Evolutionary conservation across 2,113 vertebrate genomes (phyloP).

Genomic region (Corythaixoides concolor): DNA sequence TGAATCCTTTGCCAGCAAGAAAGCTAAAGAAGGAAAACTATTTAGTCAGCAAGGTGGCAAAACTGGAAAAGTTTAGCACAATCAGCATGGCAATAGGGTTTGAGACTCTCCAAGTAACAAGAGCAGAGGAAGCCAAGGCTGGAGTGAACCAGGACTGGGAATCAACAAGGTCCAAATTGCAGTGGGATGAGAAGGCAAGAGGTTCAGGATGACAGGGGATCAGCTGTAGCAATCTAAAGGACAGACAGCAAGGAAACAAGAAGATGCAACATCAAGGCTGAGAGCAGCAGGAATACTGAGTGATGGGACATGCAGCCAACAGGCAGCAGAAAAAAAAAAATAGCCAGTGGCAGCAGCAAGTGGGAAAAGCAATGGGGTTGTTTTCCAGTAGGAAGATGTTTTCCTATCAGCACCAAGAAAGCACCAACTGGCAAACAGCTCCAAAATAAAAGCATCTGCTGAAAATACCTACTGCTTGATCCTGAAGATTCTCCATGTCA

Average conservation of each 20-base stretch:
- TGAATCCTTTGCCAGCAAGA: neutral
- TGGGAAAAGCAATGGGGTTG: neutral
- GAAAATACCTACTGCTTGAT: neutral
- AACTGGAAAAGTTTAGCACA: neutral
- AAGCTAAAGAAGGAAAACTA: slow-evolving; percentile 17
- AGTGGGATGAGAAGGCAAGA: neutral
- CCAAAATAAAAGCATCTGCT: neutral
- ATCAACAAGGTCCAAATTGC: neutral
- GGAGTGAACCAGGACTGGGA: neutral
- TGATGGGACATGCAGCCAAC: neutral
- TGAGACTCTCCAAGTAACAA: neutral
- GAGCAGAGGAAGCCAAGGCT: neutral
- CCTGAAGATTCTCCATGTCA: neutral
- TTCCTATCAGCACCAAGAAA: neutral
- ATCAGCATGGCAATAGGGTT: neutral
- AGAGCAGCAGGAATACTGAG: neutral
- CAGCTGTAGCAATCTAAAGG: neutral
- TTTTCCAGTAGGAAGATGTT: neutral
- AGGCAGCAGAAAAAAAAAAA: neutral
- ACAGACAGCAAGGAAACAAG: neutral
- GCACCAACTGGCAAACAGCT: neutral
- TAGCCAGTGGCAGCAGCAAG: neutral
- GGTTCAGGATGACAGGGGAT: neutral
- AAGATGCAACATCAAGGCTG: neutral
- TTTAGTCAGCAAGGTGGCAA: slow-evolving; percentile 34